Evolutionary conservation across 2,888 invertebrate species (phyloP).

Genomic region (Hecatera dysodea): DNA sequence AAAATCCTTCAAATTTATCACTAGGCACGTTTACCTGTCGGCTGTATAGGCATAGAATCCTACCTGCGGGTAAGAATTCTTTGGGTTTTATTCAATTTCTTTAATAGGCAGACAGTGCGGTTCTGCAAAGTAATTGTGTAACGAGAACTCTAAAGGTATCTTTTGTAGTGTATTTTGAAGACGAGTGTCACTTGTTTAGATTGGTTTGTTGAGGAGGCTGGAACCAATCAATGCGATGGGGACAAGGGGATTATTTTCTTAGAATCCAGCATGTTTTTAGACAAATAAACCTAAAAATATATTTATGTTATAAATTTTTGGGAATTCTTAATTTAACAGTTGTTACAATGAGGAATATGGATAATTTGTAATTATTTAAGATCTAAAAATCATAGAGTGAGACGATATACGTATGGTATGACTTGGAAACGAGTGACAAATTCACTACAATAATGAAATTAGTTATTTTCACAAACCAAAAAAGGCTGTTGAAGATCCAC

Average conservation of each 20-base stretch:
- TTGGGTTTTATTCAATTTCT: conserved; percentile 63
- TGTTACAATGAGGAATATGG: no score
- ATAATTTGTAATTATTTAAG: background rate
- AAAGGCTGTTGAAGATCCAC: background rate
- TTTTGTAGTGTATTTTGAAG: conserved; percentile 58
- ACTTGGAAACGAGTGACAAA: no score
- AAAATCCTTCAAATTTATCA: conserved; percentile 66
- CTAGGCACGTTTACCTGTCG: conserved; percentile 65
- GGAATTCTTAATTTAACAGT: background rate
- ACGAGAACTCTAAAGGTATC: conserved; percentile 56
- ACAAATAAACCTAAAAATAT: conserved; percentile 7
- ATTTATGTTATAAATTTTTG: background rate
- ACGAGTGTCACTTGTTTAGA: conserved; percentile 59
- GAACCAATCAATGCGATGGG: conserved; percentile 7
- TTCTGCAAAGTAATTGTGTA: conserved; percentile 63
- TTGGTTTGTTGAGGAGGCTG: conserved; percentile 35
- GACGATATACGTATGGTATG: background rate
- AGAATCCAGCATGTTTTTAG: conserved; percentile 17
- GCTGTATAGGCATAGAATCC: conserved; percentile 54
- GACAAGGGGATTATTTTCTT: conserved; percentile 33
- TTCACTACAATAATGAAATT: background rate
- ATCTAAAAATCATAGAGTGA: background rate
- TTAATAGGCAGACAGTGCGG: conserved; percentile 61
- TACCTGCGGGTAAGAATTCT: conserved; percentile 65
- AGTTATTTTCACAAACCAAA: background rate